Evolutionary conservation across 2,113 vertebrate species (phyloP), one percentile per base, ranked within the genome.

Genomic region (Taxidea taxus): DNA sequence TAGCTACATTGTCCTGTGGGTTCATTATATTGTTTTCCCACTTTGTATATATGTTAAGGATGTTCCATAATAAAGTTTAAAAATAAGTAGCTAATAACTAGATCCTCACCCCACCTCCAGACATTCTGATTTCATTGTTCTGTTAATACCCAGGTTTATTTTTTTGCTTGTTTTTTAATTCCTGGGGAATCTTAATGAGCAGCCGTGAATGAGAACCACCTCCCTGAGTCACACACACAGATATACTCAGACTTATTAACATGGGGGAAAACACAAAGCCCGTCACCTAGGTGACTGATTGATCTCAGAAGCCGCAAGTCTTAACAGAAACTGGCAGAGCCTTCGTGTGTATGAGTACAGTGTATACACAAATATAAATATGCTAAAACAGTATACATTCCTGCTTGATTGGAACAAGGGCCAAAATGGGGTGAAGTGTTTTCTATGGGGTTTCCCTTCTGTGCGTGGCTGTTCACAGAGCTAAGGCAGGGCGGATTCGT

Each of bases 401-500:
- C 44, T 44, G 10, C 42, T 39, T 20, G 14, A 58, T 37, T 31
- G 27, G 20, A 72, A 66, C 47, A 72, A 60, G 70, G 49, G 39
- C 3, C 39, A 89, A 25, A 39, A 8, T 37, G 3, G 11, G 82
- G 47, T 49, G 29, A 91, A 60, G 0, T 0, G 8, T 77, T 66
- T 4, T 64, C 7, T 58, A 4, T 64, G 34, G n/a, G 15, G 10
- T 95, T 97, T 96, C 92, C 68, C 84, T 91, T 92, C 86, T 92
- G 62, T 80, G 10, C 44, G 86, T 86, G 93, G 58, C 77, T 92
- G 11, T 89, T 94, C 94, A 34, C 66, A 93, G 44, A 84, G 21
- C 54, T 87, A 54, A 68, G 91, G 16, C 10, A 84, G 74, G 83
- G 97, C 78, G 10, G 56, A 98, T 98, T 97, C 66, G 54, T 54